Conservation (phyloP, 2,888 invertebrate genomes). For the Pharmacophagus antenor region DNA sequence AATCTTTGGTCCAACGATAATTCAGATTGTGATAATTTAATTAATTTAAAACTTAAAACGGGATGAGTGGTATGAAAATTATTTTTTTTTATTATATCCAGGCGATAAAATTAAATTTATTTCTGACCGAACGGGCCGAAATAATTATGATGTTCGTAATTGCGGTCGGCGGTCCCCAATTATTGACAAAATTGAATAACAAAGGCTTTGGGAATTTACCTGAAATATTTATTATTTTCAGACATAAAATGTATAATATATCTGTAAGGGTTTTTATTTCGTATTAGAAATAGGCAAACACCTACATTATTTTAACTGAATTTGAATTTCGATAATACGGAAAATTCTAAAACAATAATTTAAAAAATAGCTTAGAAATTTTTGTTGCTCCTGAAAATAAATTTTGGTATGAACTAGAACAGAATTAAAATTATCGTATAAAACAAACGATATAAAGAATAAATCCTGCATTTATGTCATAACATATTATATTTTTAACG, state of each 20-base stretch:
- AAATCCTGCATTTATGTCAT: too few species aligned
- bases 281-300: not conserved
- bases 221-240: conserved; percentile 10
- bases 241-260: not conserved
- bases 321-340: too few species aligned
- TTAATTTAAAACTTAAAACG: not conserved
- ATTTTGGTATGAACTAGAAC: too few species aligned
- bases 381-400: too few species aligned
- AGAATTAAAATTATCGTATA: too few species aligned
- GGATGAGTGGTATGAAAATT: not conserved
- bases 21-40: not conserved
- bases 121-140: conserved; percentile 9
- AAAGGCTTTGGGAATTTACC: conserved; percentile 14
- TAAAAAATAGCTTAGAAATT: too few species aligned
- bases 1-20: not conserved
- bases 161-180: conserved; percentile 26
- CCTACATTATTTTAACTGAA: not conserved
- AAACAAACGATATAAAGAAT: too few species aligned
- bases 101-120: conserved; percentile 19
- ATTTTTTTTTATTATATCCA: not conserved
- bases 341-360: too few species aligned
- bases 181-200: conserved; percentile 27
- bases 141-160: conserved; percentile 27
- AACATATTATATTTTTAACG: too few species aligned
- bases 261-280: too few species aligned